phyloP scores from a whole-genome alignment of 2,888 invertebrate genomes.

The Lottia scabra region DNA sequence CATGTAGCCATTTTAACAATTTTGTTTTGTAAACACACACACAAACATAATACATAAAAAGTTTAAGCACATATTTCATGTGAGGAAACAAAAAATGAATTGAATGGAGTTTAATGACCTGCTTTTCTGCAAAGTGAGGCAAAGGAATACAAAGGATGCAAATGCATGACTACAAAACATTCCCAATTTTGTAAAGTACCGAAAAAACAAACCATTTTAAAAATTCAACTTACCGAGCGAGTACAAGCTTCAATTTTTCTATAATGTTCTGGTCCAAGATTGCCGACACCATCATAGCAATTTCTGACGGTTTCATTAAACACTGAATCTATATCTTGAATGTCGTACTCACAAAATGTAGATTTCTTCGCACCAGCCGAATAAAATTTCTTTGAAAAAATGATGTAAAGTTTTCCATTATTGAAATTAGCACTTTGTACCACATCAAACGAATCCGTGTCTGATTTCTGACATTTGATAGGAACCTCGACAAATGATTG shows the following conservation, averaged over 20 bases:
- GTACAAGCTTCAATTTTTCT: slow-evolving; percentile 35
- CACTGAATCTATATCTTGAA: slow-evolving; percentile 89
- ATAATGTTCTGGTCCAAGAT: slow-evolving; percentile 49
- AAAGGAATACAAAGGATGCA: too few relatives aligned
- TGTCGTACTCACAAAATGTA: slow-evolving; percentile 93
- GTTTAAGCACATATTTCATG: too few relatives aligned
- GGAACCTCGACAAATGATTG: slow-evolving; percentile 98
- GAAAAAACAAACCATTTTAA: background rate
- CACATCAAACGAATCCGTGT: slow-evolving; percentile 78
- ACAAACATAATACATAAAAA: too few relatives aligned
- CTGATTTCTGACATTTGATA: slow-evolving; percentile 80
- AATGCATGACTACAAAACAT: too few relatives aligned
- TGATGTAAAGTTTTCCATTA: slow-evolving; percentile 76
- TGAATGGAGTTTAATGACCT: too few relatives aligned
- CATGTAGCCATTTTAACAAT: too few relatives aligned
- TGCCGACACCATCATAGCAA: slow-evolving; percentile 91
- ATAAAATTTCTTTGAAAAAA: slow-evolving; percentile 74
- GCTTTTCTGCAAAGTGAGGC: too few relatives aligned
- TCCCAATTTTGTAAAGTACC: background rate
- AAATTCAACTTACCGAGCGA: slow-evolving; percentile 38
- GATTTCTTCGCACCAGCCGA: slow-evolving; percentile 64
- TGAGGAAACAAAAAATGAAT: too few relatives aligned
- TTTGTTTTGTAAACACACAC: too few relatives aligned
- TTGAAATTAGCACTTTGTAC: slow-evolving; percentile 94
- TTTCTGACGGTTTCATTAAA: slow-evolving; percentile 96